Evolutionary conservation across 2,113 vertebrate species (phyloP).

Genomic region (Leucosticte australis): DNA sequence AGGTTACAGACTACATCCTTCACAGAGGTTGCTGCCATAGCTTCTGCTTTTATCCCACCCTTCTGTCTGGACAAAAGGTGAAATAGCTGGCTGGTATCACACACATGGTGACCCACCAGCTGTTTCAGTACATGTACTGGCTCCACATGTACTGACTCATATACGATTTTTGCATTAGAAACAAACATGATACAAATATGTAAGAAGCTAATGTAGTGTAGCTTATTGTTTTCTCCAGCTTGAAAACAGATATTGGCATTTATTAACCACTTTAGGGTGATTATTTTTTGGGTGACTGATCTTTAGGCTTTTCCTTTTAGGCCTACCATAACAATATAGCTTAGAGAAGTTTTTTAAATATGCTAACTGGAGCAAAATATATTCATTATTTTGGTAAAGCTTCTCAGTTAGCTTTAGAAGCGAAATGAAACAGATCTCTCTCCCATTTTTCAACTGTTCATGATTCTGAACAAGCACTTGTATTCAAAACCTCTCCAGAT

Average conservation of each 20-base stretch:
- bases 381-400: neutral
- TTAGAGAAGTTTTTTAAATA: neutral
- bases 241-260: neutral
- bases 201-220: neutral
- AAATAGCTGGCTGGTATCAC: neutral
- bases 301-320: neutral
- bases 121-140: neutral
- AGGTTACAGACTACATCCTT: neutral
- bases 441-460: neutral
- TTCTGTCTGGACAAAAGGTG: neutral
- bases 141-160: accelerated
- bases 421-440: neutral
- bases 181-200: neutral
- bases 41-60: neutral
- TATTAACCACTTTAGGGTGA: neutral
- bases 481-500: neutral
- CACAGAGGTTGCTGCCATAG: neutral
- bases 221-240: neutral
- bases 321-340: neutral
- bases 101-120: neutral
- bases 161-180: neutral
- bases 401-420: neutral
- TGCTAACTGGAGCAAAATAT: neutral
- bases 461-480: neutral
- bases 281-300: neutral